phyloP scores from a whole-genome alignment of 2,888 invertebrate species.

The Acanthosoma haemorrhoidale region DNA sequence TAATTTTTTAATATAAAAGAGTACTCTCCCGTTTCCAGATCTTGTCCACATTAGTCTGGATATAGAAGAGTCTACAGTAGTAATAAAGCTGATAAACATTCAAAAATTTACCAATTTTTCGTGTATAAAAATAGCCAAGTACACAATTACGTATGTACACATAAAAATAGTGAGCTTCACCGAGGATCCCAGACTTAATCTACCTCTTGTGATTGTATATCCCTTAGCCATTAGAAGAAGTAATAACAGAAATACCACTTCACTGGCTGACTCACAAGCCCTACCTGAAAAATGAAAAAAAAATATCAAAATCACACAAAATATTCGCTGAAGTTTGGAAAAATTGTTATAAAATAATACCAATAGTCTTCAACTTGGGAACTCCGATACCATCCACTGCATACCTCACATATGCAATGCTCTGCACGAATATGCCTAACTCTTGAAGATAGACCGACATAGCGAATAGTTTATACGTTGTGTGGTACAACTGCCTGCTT shows the following conservation, averaged over 20 bases:
- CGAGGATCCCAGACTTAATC: conserved; percentile 65
- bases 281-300: conserved; percentile 54
- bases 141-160: conserved; percentile 66
- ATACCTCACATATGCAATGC: conserved; percentile 68
- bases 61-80: too few relatives aligned
- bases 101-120: conserved; percentile 64
- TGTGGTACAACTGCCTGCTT: conserved; percentile 73
- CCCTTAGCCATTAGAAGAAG: conserved; percentile 81
- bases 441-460: conserved; percentile 65
- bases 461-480: conserved; percentile 82
- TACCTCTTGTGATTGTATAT: conserved; percentile 81
- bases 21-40: too few relatives aligned
- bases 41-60: too few relatives aligned
- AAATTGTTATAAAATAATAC: too few relatives aligned
- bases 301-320: background rate
- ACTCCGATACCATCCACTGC: conserved; percentile 67
- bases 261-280: conserved; percentile 64
- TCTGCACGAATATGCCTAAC: conserved; percentile 62
- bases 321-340: too few relatives aligned
- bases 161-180: conserved; percentile 75
- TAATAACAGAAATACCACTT: conserved; percentile 69
- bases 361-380: conserved; percentile 43
- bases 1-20: too few relatives aligned
- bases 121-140: conserved; percentile 70
- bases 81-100: too few relatives aligned